phyloP scores from a whole-genome alignment of 2,797 vertebrate species.

The Psittacula derbiana region DNA sequence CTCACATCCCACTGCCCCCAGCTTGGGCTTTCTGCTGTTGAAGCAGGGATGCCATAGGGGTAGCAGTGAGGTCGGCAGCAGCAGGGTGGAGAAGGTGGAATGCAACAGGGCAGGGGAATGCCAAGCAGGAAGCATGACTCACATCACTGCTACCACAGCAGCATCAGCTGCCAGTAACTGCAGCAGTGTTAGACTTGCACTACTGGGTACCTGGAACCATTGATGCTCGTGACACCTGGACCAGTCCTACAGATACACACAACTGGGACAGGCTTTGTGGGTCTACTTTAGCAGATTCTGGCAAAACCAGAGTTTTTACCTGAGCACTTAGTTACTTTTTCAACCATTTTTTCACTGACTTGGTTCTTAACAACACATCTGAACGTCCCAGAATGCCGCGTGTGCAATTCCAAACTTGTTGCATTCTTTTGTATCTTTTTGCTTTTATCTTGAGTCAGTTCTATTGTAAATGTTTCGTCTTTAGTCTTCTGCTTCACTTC shows the following conservation, averaged over 20 bases:
- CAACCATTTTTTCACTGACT: neutral
- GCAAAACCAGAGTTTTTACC: neutral
- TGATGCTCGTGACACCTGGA: neutral
- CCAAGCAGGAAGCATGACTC: neutral
- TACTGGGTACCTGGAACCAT: neutral
- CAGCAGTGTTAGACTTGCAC: fast-evolving
- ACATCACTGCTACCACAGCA: neutral
- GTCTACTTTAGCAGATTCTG: neutral
- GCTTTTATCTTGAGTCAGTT: neutral
- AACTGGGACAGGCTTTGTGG: neutral
- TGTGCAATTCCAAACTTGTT: neutral
- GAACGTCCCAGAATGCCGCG: neutral
- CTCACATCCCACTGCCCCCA: fast-evolving
- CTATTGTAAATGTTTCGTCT: neutral
- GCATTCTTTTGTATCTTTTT: neutral
- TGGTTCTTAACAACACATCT: neutral
- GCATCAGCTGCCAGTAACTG: neutral
- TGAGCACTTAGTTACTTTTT: constrained; percentile 32
- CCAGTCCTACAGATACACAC: neutral
- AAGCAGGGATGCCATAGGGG: neutral
- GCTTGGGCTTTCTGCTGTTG: neutral
- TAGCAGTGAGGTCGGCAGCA: neutral
- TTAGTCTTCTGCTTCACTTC: neutral
- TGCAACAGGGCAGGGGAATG: neutral
- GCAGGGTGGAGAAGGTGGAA: neutral